Percentiles rank a stretch among this genome's conserved stretches.
Evolutionary conservation across 2,888 invertebrate species (phyloP).

Genomic region (Agrochola lychnidis): DNA sequence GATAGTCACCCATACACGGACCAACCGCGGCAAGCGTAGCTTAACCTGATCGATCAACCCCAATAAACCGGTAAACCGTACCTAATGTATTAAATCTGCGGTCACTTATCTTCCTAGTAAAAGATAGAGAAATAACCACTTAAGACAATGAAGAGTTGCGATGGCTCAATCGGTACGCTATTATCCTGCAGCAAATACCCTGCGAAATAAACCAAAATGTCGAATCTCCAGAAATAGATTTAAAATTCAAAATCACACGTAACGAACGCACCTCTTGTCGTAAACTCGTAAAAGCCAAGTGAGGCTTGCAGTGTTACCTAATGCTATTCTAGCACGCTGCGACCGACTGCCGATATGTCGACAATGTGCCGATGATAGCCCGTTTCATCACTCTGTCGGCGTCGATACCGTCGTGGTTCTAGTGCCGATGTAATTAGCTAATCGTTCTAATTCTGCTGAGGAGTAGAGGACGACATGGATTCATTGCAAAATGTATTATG

Average conservation of each 20-base stretch:
- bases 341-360: not conserved
- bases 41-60: too few species aligned
- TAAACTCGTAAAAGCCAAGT: not conserved
- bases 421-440: conserved; percentile 11
- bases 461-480: conserved; percentile 5
- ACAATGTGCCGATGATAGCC: not conserved
- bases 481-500: conserved; percentile 2
- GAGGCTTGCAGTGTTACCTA: not conserved
- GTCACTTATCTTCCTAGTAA: too few species aligned
- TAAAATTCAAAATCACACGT: not conserved
- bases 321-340: not conserved
- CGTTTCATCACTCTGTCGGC: not conserved
- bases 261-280: not conserved
- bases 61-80: too few species aligned
- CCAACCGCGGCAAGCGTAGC: too few species aligned
- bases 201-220: too few species aligned
- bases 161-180: too few species aligned
- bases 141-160: too few species aligned
- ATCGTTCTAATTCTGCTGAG: not conserved
- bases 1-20: too few species aligned
- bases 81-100: too few species aligned
- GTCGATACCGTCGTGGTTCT: not conserved
- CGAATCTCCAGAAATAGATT: too few species aligned
- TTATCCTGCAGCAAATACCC: too few species aligned
- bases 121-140: too few species aligned